A percentile compares a stretch with the other conserved stretches of the same genome.
These are phyloP conservation scores for Salmo trutta DNA, from an alignment of 2,797 vertebrate species.

Conservation along the genomic window DNA sequence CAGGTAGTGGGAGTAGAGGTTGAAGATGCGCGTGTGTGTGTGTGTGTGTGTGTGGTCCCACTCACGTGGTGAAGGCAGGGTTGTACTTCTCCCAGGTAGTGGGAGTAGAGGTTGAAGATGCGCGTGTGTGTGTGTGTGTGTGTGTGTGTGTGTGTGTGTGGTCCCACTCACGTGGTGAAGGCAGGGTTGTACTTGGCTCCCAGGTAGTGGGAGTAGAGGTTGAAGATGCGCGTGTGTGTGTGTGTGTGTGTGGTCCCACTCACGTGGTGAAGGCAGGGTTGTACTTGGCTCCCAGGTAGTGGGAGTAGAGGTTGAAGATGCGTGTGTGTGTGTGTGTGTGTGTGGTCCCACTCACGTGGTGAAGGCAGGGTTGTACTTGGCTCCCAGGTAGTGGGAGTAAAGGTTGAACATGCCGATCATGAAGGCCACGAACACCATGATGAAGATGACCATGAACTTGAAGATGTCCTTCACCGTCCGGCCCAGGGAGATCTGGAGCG, in stretches of 20 bases:
- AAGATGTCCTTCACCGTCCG: constrained; percentile 98
- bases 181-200: constrained; percentile 97
- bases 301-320: constrained; percentile 98
- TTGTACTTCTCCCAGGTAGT: constrained; percentile 98
- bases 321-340: constrained; percentile 44
- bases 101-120: constrained; percentile 83
- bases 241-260: constrained; percentile 73
- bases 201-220: constrained; percentile 96
- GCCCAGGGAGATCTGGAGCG: constrained; percentile 94
- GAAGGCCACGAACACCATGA: constrained; percentile 98
- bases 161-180: constrained; percentile 91
- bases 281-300: constrained; percentile 97
- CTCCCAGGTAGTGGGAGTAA: constrained; percentile 96
- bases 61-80: constrained; percentile 97
- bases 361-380: constrained; percentile 96
- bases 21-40: constrained; percentile 83
- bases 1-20: constrained; percentile 96
- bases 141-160: not conserved
- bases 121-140: too few species aligned
- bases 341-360: constrained; percentile 91
- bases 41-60: constrained; percentile 27
- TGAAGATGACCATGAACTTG: constrained; percentile 99
- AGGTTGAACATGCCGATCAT: constrained; percentile 99
- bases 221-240: constrained; percentile 84
- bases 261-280: constrained; percentile 97